phyloP scores from a whole-genome alignment of 2,113 vertebrate genomes.

The Cricetomys ansorgei region DNA sequence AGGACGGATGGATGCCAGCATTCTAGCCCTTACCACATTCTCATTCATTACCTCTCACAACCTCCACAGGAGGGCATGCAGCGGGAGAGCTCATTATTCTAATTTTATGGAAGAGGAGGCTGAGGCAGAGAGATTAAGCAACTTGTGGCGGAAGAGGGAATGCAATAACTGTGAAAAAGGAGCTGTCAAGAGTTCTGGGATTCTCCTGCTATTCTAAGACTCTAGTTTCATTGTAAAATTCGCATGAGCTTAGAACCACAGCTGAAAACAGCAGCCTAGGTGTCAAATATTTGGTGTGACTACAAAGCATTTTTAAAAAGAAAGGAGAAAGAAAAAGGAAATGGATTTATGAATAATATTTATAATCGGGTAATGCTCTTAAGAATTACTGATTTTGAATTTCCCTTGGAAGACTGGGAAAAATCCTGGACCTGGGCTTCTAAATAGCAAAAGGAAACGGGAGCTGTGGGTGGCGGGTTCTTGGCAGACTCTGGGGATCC shows the following conservation, averaged over 20 bases:
- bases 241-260: background rate
- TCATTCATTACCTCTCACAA: slow-evolving; percentile 30
- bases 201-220: background rate
- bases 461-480: background rate
- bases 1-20: no score
- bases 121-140: slow-evolving; percentile 39
- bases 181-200: background rate
- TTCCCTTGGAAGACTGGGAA: background rate
- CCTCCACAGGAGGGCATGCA: background rate
- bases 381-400: slow-evolving; percentile 1
- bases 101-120: slow-evolving; percentile 15
- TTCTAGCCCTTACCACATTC: background rate
- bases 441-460: background rate
- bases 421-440: background rate
- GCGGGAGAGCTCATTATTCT: background rate
- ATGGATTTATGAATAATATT: background rate
- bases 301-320: background rate
- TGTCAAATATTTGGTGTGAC: slow-evolving; percentile 8
- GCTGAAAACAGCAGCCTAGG: background rate
- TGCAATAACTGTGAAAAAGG: background rate
- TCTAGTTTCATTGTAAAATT: slow-evolving; percentile 41
- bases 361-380: background rate
- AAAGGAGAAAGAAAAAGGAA: background rate
- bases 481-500: background rate
- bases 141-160: background rate